Evolutionary conservation across 2,888 invertebrate species (phyloP).

Genomic region (Azorinus chamasolen): DNA sequence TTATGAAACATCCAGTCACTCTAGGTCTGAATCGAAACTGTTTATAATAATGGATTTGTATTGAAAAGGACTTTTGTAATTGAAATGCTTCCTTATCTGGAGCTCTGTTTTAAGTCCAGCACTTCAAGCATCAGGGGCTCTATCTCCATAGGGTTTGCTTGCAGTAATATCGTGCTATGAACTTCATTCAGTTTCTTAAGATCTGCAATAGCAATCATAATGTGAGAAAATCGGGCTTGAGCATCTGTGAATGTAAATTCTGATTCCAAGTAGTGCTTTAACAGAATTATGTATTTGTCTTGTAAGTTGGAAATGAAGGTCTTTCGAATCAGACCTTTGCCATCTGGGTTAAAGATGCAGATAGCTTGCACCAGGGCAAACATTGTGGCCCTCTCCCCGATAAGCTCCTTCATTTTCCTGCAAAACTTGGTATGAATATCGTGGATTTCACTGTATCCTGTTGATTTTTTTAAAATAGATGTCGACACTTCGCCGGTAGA

Average conservation of each 20-base stretch:
- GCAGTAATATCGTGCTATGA: conserved; percentile 96
- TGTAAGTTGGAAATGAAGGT: conserved; percentile 82
- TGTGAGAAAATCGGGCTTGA: conserved; percentile 74
- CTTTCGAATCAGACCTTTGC: conserved; percentile 89
- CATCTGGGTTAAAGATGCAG: conserved; percentile 94
- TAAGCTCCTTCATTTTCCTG: conserved; percentile 80
- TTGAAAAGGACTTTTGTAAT: too few relatives aligned
- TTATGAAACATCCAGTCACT: too few relatives aligned
- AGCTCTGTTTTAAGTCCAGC: conserved; percentile 92
- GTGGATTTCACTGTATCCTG: conserved; percentile 86
- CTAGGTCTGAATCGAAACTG: too few relatives aligned
- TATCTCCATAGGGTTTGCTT: conserved; percentile 96
- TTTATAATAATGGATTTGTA: too few relatives aligned
- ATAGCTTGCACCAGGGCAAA: conserved; percentile 97
- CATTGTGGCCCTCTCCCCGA: conserved; percentile 94
- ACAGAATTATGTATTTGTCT: conserved; percentile 87
- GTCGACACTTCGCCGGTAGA: conserved; percentile 91
- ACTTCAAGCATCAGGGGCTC: conserved; percentile 98
- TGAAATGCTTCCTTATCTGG: too few relatives aligned
- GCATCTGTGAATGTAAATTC: conserved; percentile 79
- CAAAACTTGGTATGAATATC: conserved; percentile 84
- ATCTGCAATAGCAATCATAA: conserved; percentile 96
- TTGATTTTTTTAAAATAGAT: conserved; percentile 96
- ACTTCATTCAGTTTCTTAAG: conserved; percentile 95
- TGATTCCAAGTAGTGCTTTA: conserved; percentile 85